These are phyloP conservation scores for Anthonomus grandis DNA, from an alignment of 1,140 invertebrate species.

Conservation along the genomic window DNA sequence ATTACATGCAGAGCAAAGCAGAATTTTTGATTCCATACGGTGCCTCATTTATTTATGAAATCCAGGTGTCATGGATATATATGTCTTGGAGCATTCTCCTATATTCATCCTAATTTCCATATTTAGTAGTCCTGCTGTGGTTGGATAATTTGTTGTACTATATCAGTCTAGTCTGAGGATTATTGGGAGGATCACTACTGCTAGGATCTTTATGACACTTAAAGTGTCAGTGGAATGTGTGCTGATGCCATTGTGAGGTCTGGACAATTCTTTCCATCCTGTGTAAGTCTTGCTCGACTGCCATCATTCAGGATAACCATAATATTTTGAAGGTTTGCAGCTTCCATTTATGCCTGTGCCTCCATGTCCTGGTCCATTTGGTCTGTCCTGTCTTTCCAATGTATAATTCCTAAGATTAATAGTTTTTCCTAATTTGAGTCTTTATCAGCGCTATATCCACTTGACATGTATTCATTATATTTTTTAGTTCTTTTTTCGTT, in stretches of 20 bases:
- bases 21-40: no score
- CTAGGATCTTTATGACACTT: neutral
- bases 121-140: no score
- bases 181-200: neutral
- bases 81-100: no score
- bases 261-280: neutral
- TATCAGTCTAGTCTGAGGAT: neutral
- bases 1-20: no score
- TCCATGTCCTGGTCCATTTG: neutral
- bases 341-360: neutral
- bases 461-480: neutral
- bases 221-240: neutral
- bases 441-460: neutral
- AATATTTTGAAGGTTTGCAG: neutral
- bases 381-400: neutral
- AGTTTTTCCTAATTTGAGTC: neutral
- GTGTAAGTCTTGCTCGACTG: neutral
- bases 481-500: neutral
- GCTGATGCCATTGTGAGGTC: neutral
- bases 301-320: neutral
- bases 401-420: neutral
- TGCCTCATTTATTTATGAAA: no score
- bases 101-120: no score
- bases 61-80: no score
- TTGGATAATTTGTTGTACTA: no score